Evolutionary conservation across 2,888 invertebrate species (phyloP).

Genomic region (Thecocarcelia acutangulata): DNA sequence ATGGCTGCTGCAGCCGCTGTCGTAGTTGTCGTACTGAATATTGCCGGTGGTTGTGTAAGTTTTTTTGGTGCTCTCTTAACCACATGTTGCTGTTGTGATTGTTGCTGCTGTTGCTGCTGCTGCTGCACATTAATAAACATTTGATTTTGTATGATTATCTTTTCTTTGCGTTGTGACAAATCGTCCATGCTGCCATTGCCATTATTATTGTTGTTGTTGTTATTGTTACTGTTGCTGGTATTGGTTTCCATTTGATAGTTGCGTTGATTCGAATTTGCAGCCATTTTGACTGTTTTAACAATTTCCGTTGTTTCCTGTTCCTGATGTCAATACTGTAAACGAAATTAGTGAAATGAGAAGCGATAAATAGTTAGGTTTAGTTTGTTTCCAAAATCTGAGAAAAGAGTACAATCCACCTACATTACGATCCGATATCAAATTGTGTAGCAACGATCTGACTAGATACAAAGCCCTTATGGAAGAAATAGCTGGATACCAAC

Average conservation of each 20-base stretch:
- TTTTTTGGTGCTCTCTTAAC: slow-evolving; percentile 73
- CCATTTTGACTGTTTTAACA: slow-evolving; percentile 80
- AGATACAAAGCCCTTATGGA: too few relatives aligned
- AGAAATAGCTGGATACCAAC: too few relatives aligned
- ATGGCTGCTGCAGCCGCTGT: slow-evolving; percentile 63
- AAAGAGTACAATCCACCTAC: too few relatives aligned
- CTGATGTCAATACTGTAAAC: slow-evolving; percentile 81
- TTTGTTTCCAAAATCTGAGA: too few relatives aligned
- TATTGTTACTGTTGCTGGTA: slow-evolving; percentile 80
- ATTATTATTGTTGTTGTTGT: slow-evolving; percentile 80
- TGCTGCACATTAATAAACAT: slow-evolving; percentile 80
- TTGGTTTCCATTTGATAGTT: slow-evolving; percentile 79
- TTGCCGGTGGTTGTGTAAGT: slow-evolving; percentile 71
- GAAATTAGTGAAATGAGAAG: neutral
- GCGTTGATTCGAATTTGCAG: slow-evolving; percentile 81
- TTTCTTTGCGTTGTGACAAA: slow-evolving; percentile 74
- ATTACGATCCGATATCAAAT: too few relatives aligned
- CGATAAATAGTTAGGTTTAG: neutral
- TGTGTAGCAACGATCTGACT: too few relatives aligned
- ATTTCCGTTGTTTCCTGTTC: slow-evolving; percentile 79
- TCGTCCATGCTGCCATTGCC: slow-evolving; percentile 62
- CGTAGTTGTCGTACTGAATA: slow-evolving; percentile 73
- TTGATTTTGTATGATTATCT: slow-evolving; percentile 80
- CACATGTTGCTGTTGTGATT: slow-evolving; percentile 81
- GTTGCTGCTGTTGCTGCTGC: slow-evolving; percentile 78